Evolutionary conservation across 2,888 invertebrate species (phyloP), one percentile per base, ranked within the genome.

Genomic region (Ochropacha duplaris): DNA sequence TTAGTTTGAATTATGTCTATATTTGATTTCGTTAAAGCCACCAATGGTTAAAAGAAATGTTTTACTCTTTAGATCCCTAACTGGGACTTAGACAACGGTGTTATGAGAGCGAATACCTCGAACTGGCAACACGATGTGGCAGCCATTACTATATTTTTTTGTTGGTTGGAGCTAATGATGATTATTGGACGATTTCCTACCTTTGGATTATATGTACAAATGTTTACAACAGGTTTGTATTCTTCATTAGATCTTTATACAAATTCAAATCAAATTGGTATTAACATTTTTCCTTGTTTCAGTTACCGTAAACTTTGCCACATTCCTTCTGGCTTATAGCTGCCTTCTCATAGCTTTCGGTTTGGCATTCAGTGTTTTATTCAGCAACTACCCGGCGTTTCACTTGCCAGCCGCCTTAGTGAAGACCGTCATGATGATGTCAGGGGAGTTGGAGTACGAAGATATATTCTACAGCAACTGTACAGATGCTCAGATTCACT

Each of bases 391-490:
- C 76, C 94, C 95, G 28, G 94, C 97, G 0, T 97, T 96, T 78
- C 94, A 95, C 66, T 93, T 96, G 2, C 90, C 94, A 0, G 93
- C 94, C 56, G 94, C 94, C 0, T 76, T 97, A 0, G 87, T 97
- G 0, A 97, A 97, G 86, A 96, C 96, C 0, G 94, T 97, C 14
- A 96, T 97, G 72, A 97, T 97, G 97, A 97, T 97, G 97, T 96
- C 97, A 0, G 97, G 97, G 0, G 97, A 97, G 82, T 81, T 97
- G 54, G 97, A 97, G 79, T 97, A 96, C 68, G 97, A 97, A 79
- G 97, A 97, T 71, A 96, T 97, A 64, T 97, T 97, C 79, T 97
- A 96, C 69, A 92, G 90, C 49, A 92, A 94, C 59, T 82, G 80
- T 57, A 84, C 87, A 0, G 85, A 84, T 44, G 83, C 89, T 1